These are phyloP conservation scores for Eremobia ochroleuca DNA, from an alignment of 2,888 invertebrate species.

Conservation along the genomic window DNA sequence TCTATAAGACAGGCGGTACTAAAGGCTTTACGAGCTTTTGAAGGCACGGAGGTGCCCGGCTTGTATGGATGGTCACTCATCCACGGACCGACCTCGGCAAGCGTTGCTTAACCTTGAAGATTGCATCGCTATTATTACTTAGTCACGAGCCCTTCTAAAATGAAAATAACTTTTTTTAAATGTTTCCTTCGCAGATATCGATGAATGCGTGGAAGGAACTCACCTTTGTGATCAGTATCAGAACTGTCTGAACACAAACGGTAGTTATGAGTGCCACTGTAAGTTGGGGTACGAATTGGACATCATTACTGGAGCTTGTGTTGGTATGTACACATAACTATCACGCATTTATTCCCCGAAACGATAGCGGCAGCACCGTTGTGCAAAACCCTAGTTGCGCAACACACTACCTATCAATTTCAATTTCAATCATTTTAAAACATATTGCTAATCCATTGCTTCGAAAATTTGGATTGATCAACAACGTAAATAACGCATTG, in stretches of 20 bases:
- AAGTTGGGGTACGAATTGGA: constrained; percentile 84
- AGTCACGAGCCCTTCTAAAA: neutral
- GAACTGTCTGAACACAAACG: constrained; percentile 86
- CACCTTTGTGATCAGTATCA: constrained; percentile 87
- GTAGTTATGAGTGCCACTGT: constrained; percentile 87
- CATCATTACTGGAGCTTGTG: constrained; percentile 82
- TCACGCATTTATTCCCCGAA: too few species aligned
- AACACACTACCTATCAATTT: too few species aligned
- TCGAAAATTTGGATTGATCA: too few species aligned
- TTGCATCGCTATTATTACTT: neutral
- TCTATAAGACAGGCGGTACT: neutral
- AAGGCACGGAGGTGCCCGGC: neutral
- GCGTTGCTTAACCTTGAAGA: neutral
- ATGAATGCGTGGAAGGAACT: constrained; percentile 93
- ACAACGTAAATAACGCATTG: too few species aligned
- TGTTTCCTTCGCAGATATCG: constrained; percentile 92
- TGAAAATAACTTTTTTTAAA: too few species aligned
- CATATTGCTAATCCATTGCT: too few species aligned
- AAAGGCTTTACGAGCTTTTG: neutral
- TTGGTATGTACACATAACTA: constrained; percentile 75
- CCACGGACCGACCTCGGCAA: neutral
- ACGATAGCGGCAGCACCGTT: neutral
- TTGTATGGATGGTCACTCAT: neutral
- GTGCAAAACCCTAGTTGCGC: neutral
- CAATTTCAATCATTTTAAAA: too few species aligned